phyloP scores from a whole-genome alignment of 2,113 vertebrate species.

The Malurus melanocephalus region DNA sequence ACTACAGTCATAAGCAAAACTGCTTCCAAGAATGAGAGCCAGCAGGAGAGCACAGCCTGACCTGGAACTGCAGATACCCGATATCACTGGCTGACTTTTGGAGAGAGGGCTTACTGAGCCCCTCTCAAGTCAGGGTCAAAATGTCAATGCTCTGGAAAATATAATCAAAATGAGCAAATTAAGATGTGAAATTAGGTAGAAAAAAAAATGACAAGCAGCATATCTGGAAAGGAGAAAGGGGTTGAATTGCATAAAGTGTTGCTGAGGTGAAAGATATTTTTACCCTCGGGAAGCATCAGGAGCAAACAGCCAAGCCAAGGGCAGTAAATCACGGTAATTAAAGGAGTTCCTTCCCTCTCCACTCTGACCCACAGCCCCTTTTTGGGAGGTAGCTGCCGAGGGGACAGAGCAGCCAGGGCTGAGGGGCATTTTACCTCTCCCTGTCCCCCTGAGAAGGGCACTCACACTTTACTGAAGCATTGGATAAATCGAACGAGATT shows the following conservation, averaged over 20 bases:
- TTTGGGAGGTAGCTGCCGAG: background rate
- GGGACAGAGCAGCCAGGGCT: background rate
- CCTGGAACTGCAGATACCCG: background rate
- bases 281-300: background rate
- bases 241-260: background rate
- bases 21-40: constrained; percentile 25
- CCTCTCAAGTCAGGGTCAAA: constrained; percentile 40
- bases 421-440: background rate
- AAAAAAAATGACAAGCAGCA: background rate
- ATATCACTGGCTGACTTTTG: constrained; percentile 11
- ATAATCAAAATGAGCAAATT: constrained; percentile 57
- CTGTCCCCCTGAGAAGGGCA: background rate
- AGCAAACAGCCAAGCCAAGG: constrained; percentile 2
- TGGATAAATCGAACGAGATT: background rate
- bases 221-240: constrained; percentile 36
- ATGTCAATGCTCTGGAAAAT: constrained; percentile 47
- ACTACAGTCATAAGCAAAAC: constrained; percentile 31
- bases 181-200: constrained; percentile 31
- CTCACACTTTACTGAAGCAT: background rate
- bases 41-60: constrained; percentile 20
- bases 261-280: constrained; percentile 37
- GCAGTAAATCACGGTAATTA: constrained; percentile 26
- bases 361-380: background rate
- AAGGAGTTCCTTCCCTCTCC: background rate
- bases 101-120: constrained; percentile 23